Evolutionary conservation across 2,113 vertebrate genomes (phyloP), one percentile per base, ranked within the genome.

Genomic region (Corythoichthys haematopterus): DNA sequence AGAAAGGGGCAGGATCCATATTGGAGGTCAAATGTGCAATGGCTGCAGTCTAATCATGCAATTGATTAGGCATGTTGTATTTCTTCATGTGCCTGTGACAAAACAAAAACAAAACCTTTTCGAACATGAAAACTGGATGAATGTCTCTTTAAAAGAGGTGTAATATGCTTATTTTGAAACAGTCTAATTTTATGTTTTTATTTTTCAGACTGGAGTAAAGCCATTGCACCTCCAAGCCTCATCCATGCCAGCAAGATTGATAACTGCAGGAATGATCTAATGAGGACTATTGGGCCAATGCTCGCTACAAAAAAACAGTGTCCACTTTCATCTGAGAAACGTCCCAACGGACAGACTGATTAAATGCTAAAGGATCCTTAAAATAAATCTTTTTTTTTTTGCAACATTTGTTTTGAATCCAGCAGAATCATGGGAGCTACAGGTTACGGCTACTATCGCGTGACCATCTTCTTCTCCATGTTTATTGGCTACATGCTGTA

Each of bases 401-500:
- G 10, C 38, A 37, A 16, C 45, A 10, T 1, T 28, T 45, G 20
- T 0, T 61, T 45, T 45, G 43, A 38, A 33, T 46, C 1, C 2
- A 46, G 40, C 66, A 65, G 15, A 68, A 73, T 59, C 80, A 97
- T 96, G 95, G 93, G 81, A 3, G 75, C 81, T 48, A 80, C 82
- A 16, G 83, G 88, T 37, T 98, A 98, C 2, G 77, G 91, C 76
- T 93, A 93, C 74, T 94, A 98, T 13, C 94, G 95, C 0, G 20
- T 82, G 0, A 81, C 89, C 51, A 97, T 98, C 80, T 98, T 99
- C 70, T 1, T 85, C 0, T 93, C 94, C 72, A 96, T 99, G 96
- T 98, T 97, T 72, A 87, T 85, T 6, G 97, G 97, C 1, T 98
- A 99, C 84, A 90, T 94, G 48, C 89, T 99, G 1, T 99, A 98